Evolutionary conservation across 2,888 invertebrate genomes (phyloP).

Genomic region (Lasiommata megera): DNA sequence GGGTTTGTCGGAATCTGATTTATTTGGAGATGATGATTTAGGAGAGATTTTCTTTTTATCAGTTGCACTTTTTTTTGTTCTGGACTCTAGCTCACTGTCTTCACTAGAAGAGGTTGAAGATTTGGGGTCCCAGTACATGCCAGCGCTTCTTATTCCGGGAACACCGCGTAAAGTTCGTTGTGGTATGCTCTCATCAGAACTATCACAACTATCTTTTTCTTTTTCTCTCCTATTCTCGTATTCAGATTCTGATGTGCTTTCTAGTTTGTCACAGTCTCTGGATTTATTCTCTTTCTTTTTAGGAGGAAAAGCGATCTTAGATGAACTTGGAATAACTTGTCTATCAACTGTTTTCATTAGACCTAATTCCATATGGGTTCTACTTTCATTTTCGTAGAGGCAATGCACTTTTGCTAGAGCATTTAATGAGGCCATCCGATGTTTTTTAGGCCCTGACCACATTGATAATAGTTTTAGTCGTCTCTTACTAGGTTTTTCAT

Average conservation of each 20-base stretch:
- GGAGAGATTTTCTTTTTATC: conserved; percentile 68
- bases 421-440: conserved; percentile 93
- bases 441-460: conserved; percentile 90
- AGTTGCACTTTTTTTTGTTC: conserved; percentile 56
- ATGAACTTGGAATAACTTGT: conserved; percentile 75
- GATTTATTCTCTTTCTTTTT: conserved; percentile 72
- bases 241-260: conserved; percentile 74
- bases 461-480: conserved; percentile 84
- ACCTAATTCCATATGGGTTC: conserved; percentile 85
- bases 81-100: conserved; percentile 74
- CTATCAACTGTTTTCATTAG: conserved; percentile 73
- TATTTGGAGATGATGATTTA: conserved; percentile 56
- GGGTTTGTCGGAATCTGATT: conserved; percentile 76
- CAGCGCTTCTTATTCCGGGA: conserved; percentile 88
- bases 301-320: conserved; percentile 57
- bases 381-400: conserved; percentile 93
- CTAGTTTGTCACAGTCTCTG: conserved; percentile 65
- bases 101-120: conserved; percentile 84
- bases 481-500: conserved; percentile 69
- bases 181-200: conserved; percentile 79
- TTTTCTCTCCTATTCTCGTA: conserved; percentile 68
- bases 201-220: conserved; percentile 68
- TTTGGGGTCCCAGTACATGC: conserved; percentile 92
- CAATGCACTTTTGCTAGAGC: conserved; percentile 95
- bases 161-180: conserved; percentile 85